Evolutionary conservation across 2,797 vertebrate genomes (phyloP).

Genomic region (Smutsia gigantea): DNA sequence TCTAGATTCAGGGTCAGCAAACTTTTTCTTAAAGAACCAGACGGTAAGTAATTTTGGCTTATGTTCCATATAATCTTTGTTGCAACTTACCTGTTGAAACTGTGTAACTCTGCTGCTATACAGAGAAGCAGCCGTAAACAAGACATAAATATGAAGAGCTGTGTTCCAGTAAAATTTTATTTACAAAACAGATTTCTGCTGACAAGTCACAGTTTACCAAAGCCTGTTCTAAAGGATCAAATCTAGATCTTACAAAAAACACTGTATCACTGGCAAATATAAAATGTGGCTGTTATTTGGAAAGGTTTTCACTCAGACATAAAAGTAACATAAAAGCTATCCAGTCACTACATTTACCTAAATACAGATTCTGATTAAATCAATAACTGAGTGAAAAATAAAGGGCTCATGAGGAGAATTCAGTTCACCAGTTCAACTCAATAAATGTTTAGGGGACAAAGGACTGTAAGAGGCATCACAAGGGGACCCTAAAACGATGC

Average conservation of each 20-base stretch:
- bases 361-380: not conserved
- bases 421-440: not conserved
- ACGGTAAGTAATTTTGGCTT: not conserved
- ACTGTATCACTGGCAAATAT: not conserved
- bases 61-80: not conserved
- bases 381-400: not conserved
- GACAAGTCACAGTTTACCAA: not conserved
- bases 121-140: not conserved
- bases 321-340: not conserved
- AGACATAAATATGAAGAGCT: fast-evolving
- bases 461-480: not conserved
- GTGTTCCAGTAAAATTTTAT: not conserved
- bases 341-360: not conserved
- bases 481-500: not conserved
- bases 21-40: slow-evolving; percentile 32
- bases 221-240: not conserved
- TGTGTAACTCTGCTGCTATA: not conserved
- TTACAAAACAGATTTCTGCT: not conserved
- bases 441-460: not conserved
- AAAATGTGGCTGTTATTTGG: not conserved
- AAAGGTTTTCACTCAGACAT: not conserved
- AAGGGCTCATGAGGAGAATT: not conserved
- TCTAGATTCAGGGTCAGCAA: not conserved
- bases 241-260: not conserved
- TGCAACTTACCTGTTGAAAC: not conserved